These are phyloP conservation scores for Trilocha varians DNA, from an alignment of 2,888 invertebrate species.

Conservation along the genomic window DNA sequence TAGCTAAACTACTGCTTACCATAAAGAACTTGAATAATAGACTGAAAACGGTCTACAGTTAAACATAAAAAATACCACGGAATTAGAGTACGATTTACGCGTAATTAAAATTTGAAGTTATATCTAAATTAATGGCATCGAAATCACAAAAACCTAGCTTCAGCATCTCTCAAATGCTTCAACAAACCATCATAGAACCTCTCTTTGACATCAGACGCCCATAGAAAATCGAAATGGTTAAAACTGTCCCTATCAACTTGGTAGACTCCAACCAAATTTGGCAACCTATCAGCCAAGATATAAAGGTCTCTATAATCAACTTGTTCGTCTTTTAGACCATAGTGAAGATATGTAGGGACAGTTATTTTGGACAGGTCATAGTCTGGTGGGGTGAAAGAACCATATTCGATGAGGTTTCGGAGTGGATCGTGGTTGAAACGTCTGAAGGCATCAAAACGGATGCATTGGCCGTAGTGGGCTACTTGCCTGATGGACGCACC, in stretches of 20 bases:
- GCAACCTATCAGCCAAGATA: conserved; percentile 18
- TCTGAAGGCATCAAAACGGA: conserved; percentile 28
- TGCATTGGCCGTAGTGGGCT: conserved; percentile 37
- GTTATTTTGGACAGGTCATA: conserved; percentile 30
- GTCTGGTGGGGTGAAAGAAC: conserved; percentile 25
- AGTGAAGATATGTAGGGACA: conserved; percentile 29
- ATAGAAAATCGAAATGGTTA: conserved; percentile 39
- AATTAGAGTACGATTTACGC: too few species aligned
- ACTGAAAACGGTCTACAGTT: too few species aligned
- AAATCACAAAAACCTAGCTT: conserved; percentile 15
- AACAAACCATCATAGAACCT: conserved; percentile 26
- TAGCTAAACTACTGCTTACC: too few species aligned
- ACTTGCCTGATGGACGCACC: conserved; percentile 39
- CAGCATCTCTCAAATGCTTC: conserved; percentile 23
- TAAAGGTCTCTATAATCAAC: conserved; percentile 26
- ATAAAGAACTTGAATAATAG: too few species aligned
- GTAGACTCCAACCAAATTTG: conserved; percentile 19
- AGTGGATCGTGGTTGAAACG: conserved; percentile 27
- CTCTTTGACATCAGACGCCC: conserved; percentile 25
- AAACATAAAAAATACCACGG: too few species aligned
- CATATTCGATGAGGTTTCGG: conserved; percentile 29
- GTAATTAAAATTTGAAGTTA: too few species aligned
- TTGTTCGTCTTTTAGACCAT: conserved; percentile 23
- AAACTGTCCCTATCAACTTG: conserved; percentile 21
- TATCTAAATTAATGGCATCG: conserved; percentile 6